These are phyloP conservation scores for Phyllotis vaccarum DNA, from an alignment of 2,797 vertebrate species.

Conservation along the genomic window DNA sequence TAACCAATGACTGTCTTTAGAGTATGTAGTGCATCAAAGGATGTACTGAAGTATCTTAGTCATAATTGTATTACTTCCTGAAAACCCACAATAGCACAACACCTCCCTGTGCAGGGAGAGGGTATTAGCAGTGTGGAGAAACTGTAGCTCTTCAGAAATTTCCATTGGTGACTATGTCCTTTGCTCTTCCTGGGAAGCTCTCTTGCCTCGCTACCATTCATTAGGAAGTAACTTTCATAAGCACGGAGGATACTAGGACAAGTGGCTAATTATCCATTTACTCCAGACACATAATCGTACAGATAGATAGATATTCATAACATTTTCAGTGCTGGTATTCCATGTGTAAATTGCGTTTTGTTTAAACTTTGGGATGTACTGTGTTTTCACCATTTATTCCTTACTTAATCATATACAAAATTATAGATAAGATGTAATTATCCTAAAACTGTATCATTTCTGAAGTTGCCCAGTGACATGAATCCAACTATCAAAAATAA, in stretches of 20 bases:
- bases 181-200: constrained; percentile 7
- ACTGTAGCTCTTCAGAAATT: not conserved
- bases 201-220: constrained; percentile 33
- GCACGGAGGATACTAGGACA: constrained; percentile 23
- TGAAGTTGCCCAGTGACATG: constrained; percentile 38
- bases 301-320: constrained; percentile 50
- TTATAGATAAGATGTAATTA: constrained; percentile 42
- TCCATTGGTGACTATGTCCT: not conserved
- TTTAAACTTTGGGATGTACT: constrained; percentile 44
- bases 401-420: constrained; percentile 40
- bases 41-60: not conserved
- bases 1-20: not conserved
- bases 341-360: constrained; percentile 52
- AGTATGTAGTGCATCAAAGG: not conserved
- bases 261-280: constrained; percentile 57
- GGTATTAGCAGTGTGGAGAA: not conserved
- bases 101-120: not conserved
- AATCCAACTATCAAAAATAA: constrained; percentile 21
- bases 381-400: constrained; percentile 5
- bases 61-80: not conserved
- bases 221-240: constrained; percentile 47
- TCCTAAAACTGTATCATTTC: constrained; percentile 48
- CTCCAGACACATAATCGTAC: constrained; percentile 15
- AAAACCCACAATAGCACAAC: not conserved
- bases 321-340: constrained; percentile 51